These are phyloP conservation scores for Sepiola atlantica DNA, from an alignment of 2,888 invertebrate genomes.

Conservation along the genomic window DNA sequence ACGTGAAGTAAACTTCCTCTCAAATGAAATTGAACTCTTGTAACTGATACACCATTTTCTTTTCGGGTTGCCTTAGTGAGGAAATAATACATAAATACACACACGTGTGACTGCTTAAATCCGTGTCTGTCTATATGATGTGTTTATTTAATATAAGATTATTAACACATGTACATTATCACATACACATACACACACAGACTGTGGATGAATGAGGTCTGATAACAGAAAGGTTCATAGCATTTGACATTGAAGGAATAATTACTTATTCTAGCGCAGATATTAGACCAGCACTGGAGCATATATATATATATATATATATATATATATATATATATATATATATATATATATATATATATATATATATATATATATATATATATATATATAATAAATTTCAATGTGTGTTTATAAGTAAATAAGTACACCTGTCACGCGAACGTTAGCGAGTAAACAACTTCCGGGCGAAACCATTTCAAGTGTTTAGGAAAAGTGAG, in stretches of 20 bases:
- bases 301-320: no score
- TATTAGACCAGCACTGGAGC: no score
- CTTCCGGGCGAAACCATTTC: no score
- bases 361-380: no score
- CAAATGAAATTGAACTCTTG: background rate
- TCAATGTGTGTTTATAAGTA: no score
- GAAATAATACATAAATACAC: background rate
- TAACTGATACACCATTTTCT: background rate
- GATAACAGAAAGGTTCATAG: background rate
- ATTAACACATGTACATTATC: background rate
- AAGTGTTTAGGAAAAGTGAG: no score
- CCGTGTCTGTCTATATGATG: background rate
- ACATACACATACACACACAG: background rate
- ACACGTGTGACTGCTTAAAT: background rate
- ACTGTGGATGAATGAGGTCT: background rate
- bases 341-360: no score
- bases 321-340: no score
- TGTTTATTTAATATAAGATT: background rate
- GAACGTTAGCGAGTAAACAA: no score
- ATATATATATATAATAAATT: no score
- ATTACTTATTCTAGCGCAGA: background rate
- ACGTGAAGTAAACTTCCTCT: background rate
- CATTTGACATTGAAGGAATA: conserved; percentile 15
- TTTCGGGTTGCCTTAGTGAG: background rate
- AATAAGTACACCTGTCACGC: no score